Base-by-base conservation (phyloP, 2,113 vertebrate genomes). In the Condylura cristata region DNA sequence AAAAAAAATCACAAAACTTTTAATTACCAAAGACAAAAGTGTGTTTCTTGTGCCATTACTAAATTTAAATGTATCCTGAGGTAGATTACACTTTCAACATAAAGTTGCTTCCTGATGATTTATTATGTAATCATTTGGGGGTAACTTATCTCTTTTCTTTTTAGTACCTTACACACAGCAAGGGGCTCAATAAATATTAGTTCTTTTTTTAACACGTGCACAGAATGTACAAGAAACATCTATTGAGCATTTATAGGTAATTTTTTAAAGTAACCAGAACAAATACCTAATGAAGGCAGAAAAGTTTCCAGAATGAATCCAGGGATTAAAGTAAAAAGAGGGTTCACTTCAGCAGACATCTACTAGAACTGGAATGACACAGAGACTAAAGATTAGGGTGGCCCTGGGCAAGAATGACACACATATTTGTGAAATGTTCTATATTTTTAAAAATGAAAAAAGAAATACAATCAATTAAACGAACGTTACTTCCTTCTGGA, bases 251-350 rank as follows among this genome's bases (percentile, higher is more conserved):
- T 78, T 90, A 91, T 68, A 46, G 51, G 17, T 68, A 88, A 79
- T 71, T 84, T 70, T 8, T 18, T 16, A n/a, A 85, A 80, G 83
- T 41, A 91, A 93, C 7, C 87, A 94, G 56, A 86, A 89, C 30
- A 89, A 90, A 96, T 53, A 60, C 24, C 32, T 39, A 95, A 60
- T 89, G 5, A 75, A 91, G 48, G 88, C 26, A 91, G 48, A 91
- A 79, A 91, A 32, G 11, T 17, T 82, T 91, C 70, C 68, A 78
- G 26, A 95, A 53, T 92, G 60, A 94, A 89, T 93, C 81, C 81
- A 14, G 30, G 32, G 32, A 70, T 87, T 60, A 53, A 93, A 85
- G 41, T 46, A 30, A 86, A 82, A 79, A n/a, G 39, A 76, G 85
- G 4, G 41, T 28, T 74, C 41, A 44, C 41, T 46, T 74, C 4